Percentiles rank a stretch among this genome's conserved stretches.
Conservation (phyloP, 1,140 invertebrate genomes). For the Brachionus angularis region DNA sequence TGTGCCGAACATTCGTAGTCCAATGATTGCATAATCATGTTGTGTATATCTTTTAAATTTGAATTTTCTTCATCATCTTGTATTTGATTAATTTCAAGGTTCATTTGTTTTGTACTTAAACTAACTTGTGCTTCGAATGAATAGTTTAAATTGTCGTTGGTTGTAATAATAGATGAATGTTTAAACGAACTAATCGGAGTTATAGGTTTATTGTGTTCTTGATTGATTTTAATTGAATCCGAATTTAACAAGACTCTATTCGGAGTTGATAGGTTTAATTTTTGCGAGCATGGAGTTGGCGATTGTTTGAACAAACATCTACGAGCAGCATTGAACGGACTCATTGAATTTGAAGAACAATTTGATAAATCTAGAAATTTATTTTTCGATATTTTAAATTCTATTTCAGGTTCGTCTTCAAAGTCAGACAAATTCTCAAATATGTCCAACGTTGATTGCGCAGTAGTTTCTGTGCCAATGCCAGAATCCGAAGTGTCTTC, state of each 20-base stretch:
- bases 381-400: background rate
- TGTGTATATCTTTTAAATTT: slow-evolving; percentile 18
- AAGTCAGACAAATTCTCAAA: background rate
- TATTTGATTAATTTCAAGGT: too few relatives aligned
- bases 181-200: background rate
- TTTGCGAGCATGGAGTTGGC: background rate
- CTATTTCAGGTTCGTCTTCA: background rate
- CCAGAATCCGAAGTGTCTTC: slow-evolving; percentile 26
- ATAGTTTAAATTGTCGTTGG: too few relatives aligned
- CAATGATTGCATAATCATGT: slow-evolving; percentile 35
- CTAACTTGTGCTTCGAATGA: too few relatives aligned
- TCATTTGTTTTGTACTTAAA: too few relatives aligned
- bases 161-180: background rate
- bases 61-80: background rate
- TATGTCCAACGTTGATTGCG: background rate
- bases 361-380: slow-evolving; percentile 6
- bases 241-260: background rate
- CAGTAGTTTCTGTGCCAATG: background rate
- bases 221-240: background rate
- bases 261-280: slow-evolving; percentile 7
- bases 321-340: slow-evolving; percentile 6
- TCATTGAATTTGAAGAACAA: background rate
- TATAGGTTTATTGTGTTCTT: background rate
- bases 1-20: slow-evolving; percentile 25
- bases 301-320: slow-evolving; percentile 21